Percentiles rank a stretch among this genome's conserved stretches.
Conservation (phyloP, 2,113 vertebrate species). For the Pomatorhinus ruficollis region DNA sequence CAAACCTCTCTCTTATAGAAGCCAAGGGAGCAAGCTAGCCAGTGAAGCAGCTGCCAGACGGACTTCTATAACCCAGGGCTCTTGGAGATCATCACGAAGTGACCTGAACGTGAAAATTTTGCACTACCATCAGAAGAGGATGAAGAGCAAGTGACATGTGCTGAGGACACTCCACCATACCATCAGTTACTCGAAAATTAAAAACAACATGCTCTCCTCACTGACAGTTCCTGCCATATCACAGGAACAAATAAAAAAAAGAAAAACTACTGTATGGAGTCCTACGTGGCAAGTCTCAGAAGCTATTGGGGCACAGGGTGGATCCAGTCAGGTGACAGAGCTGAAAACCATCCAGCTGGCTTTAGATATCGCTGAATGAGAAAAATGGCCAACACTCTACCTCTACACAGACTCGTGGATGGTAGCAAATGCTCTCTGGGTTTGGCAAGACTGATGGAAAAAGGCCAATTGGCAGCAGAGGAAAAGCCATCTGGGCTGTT, state of each 20-base stretch:
- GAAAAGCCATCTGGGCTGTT: background rate
- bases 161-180: background rate
- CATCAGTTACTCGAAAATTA: background rate
- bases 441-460: background rate
- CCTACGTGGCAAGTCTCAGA: fast-evolving
- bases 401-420: no score
- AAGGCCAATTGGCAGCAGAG: background rate
- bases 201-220: background rate
- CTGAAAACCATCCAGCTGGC: background rate
- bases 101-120: background rate
- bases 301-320: background rate
- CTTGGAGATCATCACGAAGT: background rate
- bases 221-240: fast-evolving
- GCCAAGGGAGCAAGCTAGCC: no score
- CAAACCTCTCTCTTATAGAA: no score
- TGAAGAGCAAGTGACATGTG: background rate
- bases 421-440: background rate
- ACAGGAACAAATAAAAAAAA: background rate
- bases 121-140: background rate
- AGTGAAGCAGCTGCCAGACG: no score
- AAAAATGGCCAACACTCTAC: background rate
- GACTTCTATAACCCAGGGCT: no score
- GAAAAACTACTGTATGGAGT: background rate
- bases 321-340: background rate
- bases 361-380: background rate